Base-by-base conservation (phyloP, 2,888 invertebrate species). In the Herminia tarsipennalis region DNA sequence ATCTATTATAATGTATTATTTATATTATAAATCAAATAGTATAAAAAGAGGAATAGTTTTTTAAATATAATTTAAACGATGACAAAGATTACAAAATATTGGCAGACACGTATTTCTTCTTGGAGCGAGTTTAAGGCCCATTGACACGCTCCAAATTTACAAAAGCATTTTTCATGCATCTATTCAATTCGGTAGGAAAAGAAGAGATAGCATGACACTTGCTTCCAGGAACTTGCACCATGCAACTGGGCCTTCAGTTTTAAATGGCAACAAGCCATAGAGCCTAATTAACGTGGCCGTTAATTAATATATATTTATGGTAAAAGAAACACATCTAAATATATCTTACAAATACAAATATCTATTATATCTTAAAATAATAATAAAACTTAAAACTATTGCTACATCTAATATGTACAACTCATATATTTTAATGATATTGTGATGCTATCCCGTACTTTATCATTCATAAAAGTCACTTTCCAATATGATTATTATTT, bases 291-390 rank as follows among this genome's bases (percentile, higher is more conserved):
- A 56, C 64, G 60, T 33, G 55, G 58, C 51, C 62, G 61, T 61
- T 40, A 48, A 48, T 56, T 59, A 63, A 5, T 25, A 36, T 37
- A 29, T 29, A 28, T 37, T 27, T 70, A 79, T 78, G 83, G 83
- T 87, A 86, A 86, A 87, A 77, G 74, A 86, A 87, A 88, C 83
- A 84, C 85, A 67, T 83, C 79, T 86, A 83, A 81, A 83, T 68
- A 78, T 86, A 82, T 86, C 78, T 83, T 84, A 86, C 79, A 84
- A 76, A 81, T 80, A 83, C 76, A 83, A 76, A 77, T 78, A 79
- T 83, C 81, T 81, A 78, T 73, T 77, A 66, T 61, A 73, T 70
- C 62, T 76, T 78, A 81, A 56, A 76, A 74, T 76, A 67, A 79
- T 80, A 79, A 70, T 76, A 75, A 73, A 79, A 64, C 78, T 81